phyloP scores from a whole-genome alignment of 1,140 invertebrate species.

The Pseudobourletiella spinata region DNA sequence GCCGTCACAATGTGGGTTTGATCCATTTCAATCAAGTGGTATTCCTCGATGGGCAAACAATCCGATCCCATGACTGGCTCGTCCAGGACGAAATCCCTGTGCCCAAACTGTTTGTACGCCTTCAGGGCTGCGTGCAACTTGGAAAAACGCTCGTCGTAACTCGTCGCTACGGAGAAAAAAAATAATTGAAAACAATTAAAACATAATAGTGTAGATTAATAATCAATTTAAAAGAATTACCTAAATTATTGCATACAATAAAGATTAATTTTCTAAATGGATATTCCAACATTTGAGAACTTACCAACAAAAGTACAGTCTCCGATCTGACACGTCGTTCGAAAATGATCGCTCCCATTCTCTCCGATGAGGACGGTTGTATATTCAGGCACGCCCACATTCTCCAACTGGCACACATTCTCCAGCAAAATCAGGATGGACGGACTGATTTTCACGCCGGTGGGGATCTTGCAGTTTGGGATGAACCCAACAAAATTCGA shows the following conservation, averaged over 20 bases:
- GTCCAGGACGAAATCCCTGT: background rate
- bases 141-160: background rate
- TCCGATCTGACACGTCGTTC: background rate
- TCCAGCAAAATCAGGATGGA: background rate
- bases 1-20: background rate
- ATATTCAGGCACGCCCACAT: background rate
- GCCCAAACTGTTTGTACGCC: background rate
- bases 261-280: background rate
- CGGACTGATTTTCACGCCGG: background rate
- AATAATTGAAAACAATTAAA: background rate
- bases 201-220: background rate
- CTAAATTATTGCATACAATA: background rate
- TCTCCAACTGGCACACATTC: background rate
- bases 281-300: no score
- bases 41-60: background rate
- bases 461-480: background rate
- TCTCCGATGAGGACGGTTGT: background rate
- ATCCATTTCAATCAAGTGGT: background rate
- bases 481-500: background rate
- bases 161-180: background rate
- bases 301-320: background rate
- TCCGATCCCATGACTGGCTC: background rate
- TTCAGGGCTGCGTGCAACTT: background rate
- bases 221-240: background rate
- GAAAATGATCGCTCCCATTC: background rate